These are phyloP conservation scores for Eleutherodactylus coqui DNA, from an alignment of 2,797 vertebrate species.

Conservation along the genomic window DNA sequence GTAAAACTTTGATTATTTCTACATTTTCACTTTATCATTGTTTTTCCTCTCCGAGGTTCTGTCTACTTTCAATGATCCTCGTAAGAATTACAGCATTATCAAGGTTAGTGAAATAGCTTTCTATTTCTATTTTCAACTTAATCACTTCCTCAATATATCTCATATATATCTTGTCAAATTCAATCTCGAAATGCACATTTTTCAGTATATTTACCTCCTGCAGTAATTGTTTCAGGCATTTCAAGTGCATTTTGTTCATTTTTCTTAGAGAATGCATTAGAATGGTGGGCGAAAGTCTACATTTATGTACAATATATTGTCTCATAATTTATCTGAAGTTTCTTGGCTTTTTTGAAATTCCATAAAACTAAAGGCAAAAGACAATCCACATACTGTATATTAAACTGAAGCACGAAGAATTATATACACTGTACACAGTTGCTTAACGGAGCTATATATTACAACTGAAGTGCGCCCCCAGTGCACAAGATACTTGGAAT, in stretches of 20 bases:
- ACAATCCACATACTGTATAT: neutral
- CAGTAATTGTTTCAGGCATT: constrained; percentile 32
- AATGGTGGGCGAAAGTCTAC: constrained; percentile 6
- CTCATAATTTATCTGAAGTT: constrained; percentile 16
- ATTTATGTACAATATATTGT: constrained; percentile 31
- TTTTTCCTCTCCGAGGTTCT: constrained; percentile 1
- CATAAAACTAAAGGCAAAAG: neutral
- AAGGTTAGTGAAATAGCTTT: constrained; percentile 50
- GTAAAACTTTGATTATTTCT: neutral
- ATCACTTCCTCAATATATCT: constrained; percentile 54
- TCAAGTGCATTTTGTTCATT: constrained; percentile 53
- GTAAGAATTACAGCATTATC: constrained; percentile 47
- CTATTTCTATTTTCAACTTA: constrained; percentile 41
- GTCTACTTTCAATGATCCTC: constrained; percentile 36
- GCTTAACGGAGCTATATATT: neutral
- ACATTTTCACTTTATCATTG: constrained; percentile 13
- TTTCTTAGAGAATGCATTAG: constrained; percentile 16
- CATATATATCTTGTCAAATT: constrained; percentile 47
- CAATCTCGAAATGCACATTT: constrained; percentile 50
- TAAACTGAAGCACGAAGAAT: neutral
- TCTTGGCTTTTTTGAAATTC: neutral
- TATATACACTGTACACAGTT: neutral
- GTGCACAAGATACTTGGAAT: neutral
- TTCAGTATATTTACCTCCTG: constrained; percentile 30
- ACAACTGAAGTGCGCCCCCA: neutral